phyloP scores from a whole-genome alignment of 2,113 vertebrate species.

The Gavialis gangeticus region DNA sequence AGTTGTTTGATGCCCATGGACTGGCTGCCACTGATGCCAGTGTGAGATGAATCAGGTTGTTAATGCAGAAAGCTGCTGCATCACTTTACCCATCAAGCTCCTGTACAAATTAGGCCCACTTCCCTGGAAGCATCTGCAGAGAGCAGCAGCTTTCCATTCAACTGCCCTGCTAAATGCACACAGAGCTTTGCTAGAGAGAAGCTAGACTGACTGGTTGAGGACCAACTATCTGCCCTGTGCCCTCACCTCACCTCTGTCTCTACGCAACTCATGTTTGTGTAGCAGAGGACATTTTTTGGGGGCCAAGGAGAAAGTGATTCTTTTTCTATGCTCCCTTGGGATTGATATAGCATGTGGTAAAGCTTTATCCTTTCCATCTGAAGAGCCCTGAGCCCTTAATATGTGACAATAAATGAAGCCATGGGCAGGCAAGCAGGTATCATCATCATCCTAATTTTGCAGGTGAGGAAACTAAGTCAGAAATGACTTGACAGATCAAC shows the following conservation, averaged over 20 bases:
- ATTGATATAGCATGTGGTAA: constrained; percentile 20
- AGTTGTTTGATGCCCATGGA: not conserved
- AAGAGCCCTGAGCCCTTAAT: constrained; percentile 9
- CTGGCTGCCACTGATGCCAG: not conserved
- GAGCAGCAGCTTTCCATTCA: not conserved
- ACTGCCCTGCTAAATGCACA: not conserved
- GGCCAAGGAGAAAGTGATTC: not conserved
- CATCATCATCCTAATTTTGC: constrained; percentile 7
- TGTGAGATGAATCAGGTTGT: not conserved
- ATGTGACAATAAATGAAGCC: constrained; percentile 25
- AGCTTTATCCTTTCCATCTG: not conserved
- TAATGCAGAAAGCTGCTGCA: not conserved
- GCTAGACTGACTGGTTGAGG: not conserved
- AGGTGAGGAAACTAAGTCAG: not conserved
- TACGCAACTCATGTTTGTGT: not conserved
- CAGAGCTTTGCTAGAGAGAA: accelerated
- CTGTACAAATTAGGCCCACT: not conserved
- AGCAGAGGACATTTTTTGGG: constrained; percentile 12
- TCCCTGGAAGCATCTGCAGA: not conserved
- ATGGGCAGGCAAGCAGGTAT: not conserved
- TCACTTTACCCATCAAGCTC: not conserved
- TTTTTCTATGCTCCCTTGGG: not conserved
- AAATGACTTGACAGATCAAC: constrained; percentile 5
- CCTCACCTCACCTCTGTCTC: not conserved
- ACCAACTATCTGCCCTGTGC: not conserved